A percentile compares a stretch with the other conserved stretches of the same genome.
These are phyloP conservation scores for Misgurnus mizolepis DNA, from an alignment of 2,113 vertebrate species.

Conservation along the genomic window DNA sequence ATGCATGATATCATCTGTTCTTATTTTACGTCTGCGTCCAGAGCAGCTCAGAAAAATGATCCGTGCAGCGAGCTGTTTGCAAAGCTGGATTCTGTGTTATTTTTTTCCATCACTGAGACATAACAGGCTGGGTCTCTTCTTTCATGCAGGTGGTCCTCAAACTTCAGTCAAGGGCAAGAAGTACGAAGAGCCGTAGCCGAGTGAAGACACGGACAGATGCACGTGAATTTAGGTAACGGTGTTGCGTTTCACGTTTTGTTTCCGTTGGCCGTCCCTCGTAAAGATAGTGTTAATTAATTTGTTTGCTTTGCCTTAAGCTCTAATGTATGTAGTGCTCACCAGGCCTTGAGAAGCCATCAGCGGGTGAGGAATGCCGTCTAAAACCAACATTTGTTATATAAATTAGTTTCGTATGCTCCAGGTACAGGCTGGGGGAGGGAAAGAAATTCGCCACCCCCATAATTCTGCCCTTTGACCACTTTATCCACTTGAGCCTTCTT, in stretches of 20 bases:
- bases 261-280: conserved; percentile 64
- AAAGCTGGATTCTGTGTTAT: conserved; percentile 83
- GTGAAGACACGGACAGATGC: conserved; percentile 69
- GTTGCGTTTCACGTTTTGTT: conserved; percentile 74
- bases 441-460: conserved; percentile 62
- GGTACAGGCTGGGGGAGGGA: conserved; percentile 49
- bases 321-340: conserved; percentile 63
- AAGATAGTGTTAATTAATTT: conserved; percentile 78
- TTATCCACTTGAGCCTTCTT: conserved; percentile 19
- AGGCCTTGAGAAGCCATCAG: conserved; percentile 66
- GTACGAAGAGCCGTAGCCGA: conserved; percentile 38
- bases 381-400: conserved; percentile 78
- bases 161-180: conserved; percentile 63
- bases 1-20: conserved; percentile 79
- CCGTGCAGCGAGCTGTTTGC: conserved; percentile 79
- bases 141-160: conserved; percentile 79
- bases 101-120: conserved; percentile 81
- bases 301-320: conserved; percentile 74
- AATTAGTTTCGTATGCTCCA: conserved; percentile 74
- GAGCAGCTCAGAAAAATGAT: conserved; percentile 77
- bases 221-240: conserved; percentile 79
- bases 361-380: conserved; percentile 68
- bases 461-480: conserved; percentile 48
- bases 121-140: conserved; percentile 82
- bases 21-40: conserved; percentile 81